These are phyloP conservation scores for Lagenorhynchus albirostris DNA, from an alignment of 2,113 vertebrate species.

Conservation along the genomic window DNA sequence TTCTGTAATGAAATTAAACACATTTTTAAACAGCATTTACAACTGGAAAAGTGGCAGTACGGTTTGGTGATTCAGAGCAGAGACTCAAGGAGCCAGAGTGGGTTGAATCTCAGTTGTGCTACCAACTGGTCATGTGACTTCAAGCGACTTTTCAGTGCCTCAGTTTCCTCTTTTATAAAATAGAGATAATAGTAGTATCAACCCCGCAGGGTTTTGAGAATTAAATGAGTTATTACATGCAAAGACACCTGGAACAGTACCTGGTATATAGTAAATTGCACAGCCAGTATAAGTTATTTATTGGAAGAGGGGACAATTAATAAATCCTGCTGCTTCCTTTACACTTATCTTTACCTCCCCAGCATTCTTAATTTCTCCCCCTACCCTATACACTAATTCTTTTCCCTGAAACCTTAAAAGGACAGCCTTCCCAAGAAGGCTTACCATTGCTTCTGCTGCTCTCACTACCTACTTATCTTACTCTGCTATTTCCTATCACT, in stretches of 20 bases:
- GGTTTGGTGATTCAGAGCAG: not conserved
- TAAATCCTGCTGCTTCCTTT: not conserved
- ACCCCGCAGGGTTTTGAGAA: not conserved
- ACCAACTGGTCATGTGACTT: not conserved
- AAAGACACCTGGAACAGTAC: not conserved
- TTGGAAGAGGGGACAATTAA: not conserved
- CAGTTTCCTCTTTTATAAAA: constrained; percentile 5
- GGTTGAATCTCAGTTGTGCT: not conserved
- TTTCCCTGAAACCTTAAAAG: not conserved
- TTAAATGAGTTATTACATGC: not conserved
- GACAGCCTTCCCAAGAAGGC: not conserved
- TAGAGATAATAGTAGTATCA: not conserved
- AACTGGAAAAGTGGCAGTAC: not conserved
- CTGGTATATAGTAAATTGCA: not conserved
- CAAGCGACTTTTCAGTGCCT: not conserved
- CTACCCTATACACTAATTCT: not conserved
- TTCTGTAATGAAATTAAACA: not conserved
- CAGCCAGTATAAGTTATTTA: not conserved
- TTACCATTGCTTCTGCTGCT: not conserved
- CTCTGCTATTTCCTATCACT: not conserved
- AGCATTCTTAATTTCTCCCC: not conserved
- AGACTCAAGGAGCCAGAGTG: not conserved
- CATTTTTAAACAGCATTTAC: not conserved
- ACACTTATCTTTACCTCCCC: not conserved
- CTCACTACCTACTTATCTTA: not conserved